A percentile compares a stretch with the other conserved stretches of the same genome.
Conservation (phyloP, 2,113 vertebrate genomes). For the Eolophus roseicapilla region DNA sequence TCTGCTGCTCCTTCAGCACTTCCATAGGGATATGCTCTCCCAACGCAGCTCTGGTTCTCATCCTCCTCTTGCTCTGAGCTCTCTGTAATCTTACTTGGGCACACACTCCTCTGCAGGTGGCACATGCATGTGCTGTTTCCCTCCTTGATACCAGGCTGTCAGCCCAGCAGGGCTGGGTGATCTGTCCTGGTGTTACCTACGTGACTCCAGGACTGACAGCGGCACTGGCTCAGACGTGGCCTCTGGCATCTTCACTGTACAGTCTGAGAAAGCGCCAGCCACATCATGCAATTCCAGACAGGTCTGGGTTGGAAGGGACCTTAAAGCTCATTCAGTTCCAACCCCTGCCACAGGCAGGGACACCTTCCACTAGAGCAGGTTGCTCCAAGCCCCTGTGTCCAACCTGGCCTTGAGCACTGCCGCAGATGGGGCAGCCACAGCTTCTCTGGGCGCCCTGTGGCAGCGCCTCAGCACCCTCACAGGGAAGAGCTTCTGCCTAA, state of each 20-base stretch:
- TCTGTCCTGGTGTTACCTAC: not conserved
- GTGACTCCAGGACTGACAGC: accelerated
- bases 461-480: no score
- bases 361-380: not conserved
- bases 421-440: no score
- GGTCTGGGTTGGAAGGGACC: no score
- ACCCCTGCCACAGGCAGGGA: not conserved
- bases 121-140: not conserved
- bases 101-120: not conserved
- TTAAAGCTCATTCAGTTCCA: not conserved
- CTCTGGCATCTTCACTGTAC: not conserved
- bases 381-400: no score
- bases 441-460: no score
- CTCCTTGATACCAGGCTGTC: not conserved
- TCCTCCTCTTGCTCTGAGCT: not conserved
- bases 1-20: not conserved
- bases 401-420: no score
- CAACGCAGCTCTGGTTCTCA: not conserved
- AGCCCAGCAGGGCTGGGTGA: not conserved
- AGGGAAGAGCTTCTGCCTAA: no score
- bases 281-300: no score
- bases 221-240: accelerated
- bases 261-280: not conserved
- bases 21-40: not conserved
- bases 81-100: not conserved